Base-by-base conservation (phyloP, 2,113 vertebrate genomes). In the Cyprinus carpio region DNA sequence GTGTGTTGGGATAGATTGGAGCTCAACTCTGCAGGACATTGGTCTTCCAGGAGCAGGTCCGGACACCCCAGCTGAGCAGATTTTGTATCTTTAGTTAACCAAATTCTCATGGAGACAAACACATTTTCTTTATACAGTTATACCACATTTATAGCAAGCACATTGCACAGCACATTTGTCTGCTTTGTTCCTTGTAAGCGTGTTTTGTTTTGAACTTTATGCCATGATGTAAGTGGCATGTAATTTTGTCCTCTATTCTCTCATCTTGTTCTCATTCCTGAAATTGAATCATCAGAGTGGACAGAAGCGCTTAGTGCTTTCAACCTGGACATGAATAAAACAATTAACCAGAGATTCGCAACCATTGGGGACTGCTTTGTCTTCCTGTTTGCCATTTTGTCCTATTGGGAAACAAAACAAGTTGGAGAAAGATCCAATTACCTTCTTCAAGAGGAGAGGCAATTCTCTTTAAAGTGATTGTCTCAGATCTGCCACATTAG, bases 371-470 rank as follows among this genome's bases (percentile, higher is more conserved):
- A 62, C 49, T 85, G 64, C 83, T 86, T 88, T 88, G 20, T 86
- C 89, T 88, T 81, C 75, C 76, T 76, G 27, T 82, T 88, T 87
- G 1, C 69, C 88, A 76, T 86, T 76, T 90, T 90, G 65, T 89
- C 85, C 85, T 87, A 87, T 69, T 72, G 76, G 84, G 87, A 85
- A 82, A 90, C 88, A 91, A 91, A 91, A 93, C 88, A 91, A 88
- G 82, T 88, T 88, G 81, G 69, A 84, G 89, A 91, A 92, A 85
- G 87, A 92, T 93, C 92, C 90, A 92, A 92, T 94, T 93, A 93
- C 92, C 87, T 89, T 87, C 87, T 88, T 88, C 88, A 86, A 76
- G 72, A 71, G 49, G 49, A 87, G 88, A 93, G 87, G 84, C 91
- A 91, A 87, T 93, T 92, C 84, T 87, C 90, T 89, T 92, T 87